Evolutionary conservation across 2,888 invertebrate genomes (phyloP).

Genomic region (Pemphredon lugubris): DNA sequence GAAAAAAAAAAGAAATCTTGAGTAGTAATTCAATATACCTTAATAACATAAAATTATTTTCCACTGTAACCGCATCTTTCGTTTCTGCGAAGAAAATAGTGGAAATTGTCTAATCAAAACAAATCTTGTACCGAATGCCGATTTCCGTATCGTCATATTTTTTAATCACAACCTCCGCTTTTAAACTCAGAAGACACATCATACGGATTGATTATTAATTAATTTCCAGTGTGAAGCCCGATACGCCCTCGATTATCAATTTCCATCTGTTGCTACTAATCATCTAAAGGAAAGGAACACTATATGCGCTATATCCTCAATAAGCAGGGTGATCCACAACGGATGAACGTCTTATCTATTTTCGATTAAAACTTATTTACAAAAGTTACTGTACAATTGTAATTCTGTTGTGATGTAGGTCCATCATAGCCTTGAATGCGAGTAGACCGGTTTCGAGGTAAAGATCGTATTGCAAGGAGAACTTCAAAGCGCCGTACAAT

Average conservation of each 20-base stretch:
- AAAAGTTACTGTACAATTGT: slow-evolving; percentile 65
- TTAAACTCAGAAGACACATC: slow-evolving; percentile 52
- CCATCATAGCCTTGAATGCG: slow-evolving; percentile 72
- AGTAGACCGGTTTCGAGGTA: slow-evolving; percentile 67
- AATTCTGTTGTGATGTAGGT: slow-evolving; percentile 65
- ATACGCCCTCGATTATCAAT: slow-evolving; percentile 55
- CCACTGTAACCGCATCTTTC: not conserved
- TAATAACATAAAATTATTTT: not conserved
- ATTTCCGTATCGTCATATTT: too few species aligned
- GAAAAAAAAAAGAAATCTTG: not conserved
- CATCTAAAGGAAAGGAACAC: slow-evolving; percentile 73
- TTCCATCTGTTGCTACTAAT: slow-evolving; percentile 58
- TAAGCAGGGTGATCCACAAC: slow-evolving; percentile 72
- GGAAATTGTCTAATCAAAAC: too few species aligned
- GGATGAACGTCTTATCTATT: slow-evolving; percentile 70
- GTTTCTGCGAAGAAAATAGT: too few species aligned
- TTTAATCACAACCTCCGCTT: too few species aligned
- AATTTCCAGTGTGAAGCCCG: slow-evolving; percentile 63
- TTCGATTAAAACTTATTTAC: slow-evolving; percentile 72
- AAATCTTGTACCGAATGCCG: too few species aligned
- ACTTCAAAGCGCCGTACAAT: slow-evolving; percentile 34
- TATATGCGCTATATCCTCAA: slow-evolving; percentile 74
- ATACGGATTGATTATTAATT: slow-evolving; percentile 14
- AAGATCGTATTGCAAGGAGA: slow-evolving; percentile 67
- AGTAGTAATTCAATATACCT: not conserved